These are phyloP conservation scores for Lasioglossum villosulum DNA, from an alignment of 2,888 invertebrate species.

Conservation along the genomic window DNA sequence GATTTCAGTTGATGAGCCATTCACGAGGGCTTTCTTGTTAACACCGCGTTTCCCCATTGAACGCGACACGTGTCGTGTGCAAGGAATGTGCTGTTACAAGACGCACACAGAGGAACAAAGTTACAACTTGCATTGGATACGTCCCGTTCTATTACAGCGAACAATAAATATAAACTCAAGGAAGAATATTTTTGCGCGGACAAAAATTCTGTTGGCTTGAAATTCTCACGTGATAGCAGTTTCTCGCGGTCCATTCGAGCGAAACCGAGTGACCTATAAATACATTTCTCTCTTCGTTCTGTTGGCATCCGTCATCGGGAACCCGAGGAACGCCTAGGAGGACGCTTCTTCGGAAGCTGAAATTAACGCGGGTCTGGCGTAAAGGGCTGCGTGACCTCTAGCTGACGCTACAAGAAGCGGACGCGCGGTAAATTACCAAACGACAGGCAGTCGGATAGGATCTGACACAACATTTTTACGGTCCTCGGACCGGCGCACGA, in stretches of 20 bases:
- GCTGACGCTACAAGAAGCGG: constrained; percentile 37
- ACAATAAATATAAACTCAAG: too few relatives aligned
- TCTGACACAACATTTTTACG: constrained; percentile 80
- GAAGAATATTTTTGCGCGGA: background rate
- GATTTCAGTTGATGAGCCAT: background rate
- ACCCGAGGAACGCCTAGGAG: constrained; percentile 5
- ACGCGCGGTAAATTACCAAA: constrained; percentile 73
- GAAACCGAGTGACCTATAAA: constrained; percentile 44
- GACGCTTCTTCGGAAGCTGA: constrained; percentile 58
- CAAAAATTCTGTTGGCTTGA: background rate
- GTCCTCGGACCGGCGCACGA: constrained; percentile 61
- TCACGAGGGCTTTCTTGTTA: background rate
- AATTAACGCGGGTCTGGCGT: constrained; percentile 54
- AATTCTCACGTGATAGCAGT: constrained; percentile 21
- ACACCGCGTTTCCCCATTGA: background rate
- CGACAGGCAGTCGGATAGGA: constrained; percentile 66
- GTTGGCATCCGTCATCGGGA: background rate
- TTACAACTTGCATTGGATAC: background rate
- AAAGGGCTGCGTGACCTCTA: constrained; percentile 59
- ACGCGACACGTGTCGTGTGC: background rate
- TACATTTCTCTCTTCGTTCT: background rate
- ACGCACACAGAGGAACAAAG: background rate
- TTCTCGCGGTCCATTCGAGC: constrained; percentile 21
- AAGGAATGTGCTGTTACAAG: background rate
- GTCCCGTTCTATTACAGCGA: background rate